These are phyloP conservation scores for Liasis olivaceus DNA, from an alignment of 2,797 vertebrate genomes.

Conservation along the genomic window DNA sequence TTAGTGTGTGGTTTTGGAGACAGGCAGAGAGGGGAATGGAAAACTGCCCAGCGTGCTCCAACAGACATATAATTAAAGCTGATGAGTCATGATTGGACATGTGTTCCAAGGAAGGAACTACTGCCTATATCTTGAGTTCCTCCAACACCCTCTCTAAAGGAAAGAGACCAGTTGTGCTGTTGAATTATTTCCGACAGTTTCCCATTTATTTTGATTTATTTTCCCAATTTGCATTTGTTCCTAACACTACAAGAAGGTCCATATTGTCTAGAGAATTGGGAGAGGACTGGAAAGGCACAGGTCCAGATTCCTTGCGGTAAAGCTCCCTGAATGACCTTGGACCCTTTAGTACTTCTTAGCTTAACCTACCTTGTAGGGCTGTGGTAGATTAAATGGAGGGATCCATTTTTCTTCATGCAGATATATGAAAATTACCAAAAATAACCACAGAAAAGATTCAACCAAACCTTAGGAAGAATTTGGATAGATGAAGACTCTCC, in stretches of 20 bases:
- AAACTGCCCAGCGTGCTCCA: slow-evolving; percentile 51
- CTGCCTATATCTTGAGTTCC: slow-evolving; percentile 21
- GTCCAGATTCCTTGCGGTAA: neutral
- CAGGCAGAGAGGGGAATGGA: slow-evolving; percentile 59
- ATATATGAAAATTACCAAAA: neutral
- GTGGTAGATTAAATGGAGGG: neutral
- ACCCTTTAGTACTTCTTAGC: neutral
- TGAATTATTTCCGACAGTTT: neutral
- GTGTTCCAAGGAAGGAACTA: slow-evolving; percentile 50
- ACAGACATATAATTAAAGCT: slow-evolving; percentile 67
- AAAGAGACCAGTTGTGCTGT: neutral
- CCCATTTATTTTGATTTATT: slow-evolving; percentile 5
- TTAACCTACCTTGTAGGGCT: neutral
- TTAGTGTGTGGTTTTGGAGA: slow-evolving; percentile 67
- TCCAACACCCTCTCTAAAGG: slow-evolving; percentile 27
- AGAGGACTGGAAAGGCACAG: neutral
- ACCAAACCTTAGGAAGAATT: neutral
- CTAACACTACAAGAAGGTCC: neutral
- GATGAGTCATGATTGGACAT: slow-evolving; percentile 43
- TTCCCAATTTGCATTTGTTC: neutral
- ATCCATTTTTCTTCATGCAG: neutral
- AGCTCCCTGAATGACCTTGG: neutral
- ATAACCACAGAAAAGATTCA: neutral
- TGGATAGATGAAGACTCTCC: too few relatives aligned
- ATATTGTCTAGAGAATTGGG: neutral